Base-by-base conservation (phyloP, 2,113 vertebrate species). In the Hyaena hyaena region DNA sequence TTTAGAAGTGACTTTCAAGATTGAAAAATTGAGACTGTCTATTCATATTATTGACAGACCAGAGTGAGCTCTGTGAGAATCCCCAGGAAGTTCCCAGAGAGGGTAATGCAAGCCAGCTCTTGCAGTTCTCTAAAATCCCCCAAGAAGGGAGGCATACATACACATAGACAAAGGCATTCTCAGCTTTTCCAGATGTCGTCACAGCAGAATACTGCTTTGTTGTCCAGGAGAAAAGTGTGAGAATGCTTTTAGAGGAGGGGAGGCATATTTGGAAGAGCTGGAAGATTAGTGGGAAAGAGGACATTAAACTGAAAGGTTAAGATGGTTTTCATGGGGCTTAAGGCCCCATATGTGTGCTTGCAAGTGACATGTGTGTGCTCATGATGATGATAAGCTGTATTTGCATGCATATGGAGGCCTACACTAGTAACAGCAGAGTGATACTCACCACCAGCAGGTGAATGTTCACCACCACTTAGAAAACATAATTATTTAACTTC, bases 1-100 rank as follows among this genome's bases (percentile, higher is more conserved):
- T 86, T n/a, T 33, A 81, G 31, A 96, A 81, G 28, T 93, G 61
- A 97, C 15, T 81, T 74, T 80, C 26, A n/a, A 80, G 53, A 55
- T 33, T 96, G 21, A 28, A 14, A 86, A 86, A 89, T 53, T 94
- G 35, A 33, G 28, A 76, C 21, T 89, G 26, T 31, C 45, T 96
- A 11, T 35, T 33, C 21, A 43, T 68, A 66, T 43, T 92, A 33
- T 85, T 92, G 65, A 61, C 4, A 81, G 28, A 81, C 10, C 43
- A 87, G 12, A 86, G 10, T 87, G 50, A 23, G 33, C 35, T 92
- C 55, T 80, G 19, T 73, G 45, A 86, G 33, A 81, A 66, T 63
- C 23, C 63, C 55, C 24, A 80, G 33, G 16, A 86, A 74, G 19
- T 89, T 97, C 12, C 73, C 58, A 76, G 15, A 61, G 15, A 92